phyloP scores from a whole-genome alignment of 2,797 vertebrate species.

The Oreochromis mossambicus region DNA sequence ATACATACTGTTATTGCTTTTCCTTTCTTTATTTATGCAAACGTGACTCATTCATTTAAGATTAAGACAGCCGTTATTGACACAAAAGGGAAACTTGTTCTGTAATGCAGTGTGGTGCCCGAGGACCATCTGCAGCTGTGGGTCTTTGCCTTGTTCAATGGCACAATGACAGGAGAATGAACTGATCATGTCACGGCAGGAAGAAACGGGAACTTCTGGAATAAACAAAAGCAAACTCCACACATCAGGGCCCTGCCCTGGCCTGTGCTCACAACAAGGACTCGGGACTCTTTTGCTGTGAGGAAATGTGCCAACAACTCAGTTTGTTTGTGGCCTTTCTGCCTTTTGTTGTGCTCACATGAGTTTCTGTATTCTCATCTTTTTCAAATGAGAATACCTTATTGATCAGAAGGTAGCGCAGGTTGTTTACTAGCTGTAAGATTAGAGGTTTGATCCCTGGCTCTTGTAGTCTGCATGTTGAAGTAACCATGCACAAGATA shows the following conservation, averaged over 20 bases:
- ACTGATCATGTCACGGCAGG: not conserved
- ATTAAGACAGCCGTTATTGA: not conserved
- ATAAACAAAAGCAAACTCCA: not conserved
- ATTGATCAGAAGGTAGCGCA: not conserved
- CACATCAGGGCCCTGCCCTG: not conserved
- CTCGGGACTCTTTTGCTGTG: not conserved
- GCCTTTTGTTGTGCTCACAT: not conserved
- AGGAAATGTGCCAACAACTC: not conserved
- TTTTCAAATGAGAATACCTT: not conserved
- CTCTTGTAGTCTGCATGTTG: rapidly evolving
- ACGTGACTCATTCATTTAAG: not conserved
- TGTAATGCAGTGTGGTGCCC: not conserved
- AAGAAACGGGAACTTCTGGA: not conserved
- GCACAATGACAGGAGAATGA: not conserved
- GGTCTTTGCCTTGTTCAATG: not conserved
- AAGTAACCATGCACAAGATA: rapidly evolving
- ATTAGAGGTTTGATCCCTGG: not conserved
- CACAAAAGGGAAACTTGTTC: not conserved
- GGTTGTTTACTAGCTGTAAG: not conserved
- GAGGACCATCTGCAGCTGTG: not conserved
- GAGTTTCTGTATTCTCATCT: not conserved
- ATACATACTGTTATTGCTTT: not conserved
- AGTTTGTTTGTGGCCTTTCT: not conserved
- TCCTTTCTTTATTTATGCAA: not conserved
- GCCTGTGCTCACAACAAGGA: not conserved